Evolutionary conservation across 1,140 invertebrate genomes (phyloP).

Genomic region (Pristionchus pacificus): DNA sequence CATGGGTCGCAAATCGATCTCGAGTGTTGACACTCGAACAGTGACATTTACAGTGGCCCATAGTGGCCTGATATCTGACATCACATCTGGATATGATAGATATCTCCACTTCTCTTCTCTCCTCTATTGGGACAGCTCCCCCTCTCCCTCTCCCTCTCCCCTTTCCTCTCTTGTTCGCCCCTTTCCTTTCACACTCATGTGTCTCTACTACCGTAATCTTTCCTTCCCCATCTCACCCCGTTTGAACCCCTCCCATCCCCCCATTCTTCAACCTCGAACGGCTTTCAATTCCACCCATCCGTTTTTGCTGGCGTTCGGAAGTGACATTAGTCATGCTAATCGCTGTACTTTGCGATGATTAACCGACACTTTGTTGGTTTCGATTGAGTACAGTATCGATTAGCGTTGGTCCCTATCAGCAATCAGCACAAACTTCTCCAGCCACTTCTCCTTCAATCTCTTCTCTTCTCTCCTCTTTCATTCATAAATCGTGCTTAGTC

Average conservation of each 20-base stretch:
- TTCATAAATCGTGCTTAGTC: no score
- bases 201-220: slow-evolving; percentile 12
- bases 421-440: no score
- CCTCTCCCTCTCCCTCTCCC: not conserved
- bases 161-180: slow-evolving; percentile 3
- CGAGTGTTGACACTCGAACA: not conserved
- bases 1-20: slow-evolving; percentile 11
- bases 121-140: no score
- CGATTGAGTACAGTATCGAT: no score
- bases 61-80: not conserved
- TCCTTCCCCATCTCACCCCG: no score
- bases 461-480: no score
- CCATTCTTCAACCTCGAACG: slow-evolving; percentile 9
- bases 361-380: slow-evolving; percentile 8
- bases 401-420: no score
- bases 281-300: not conserved
- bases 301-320: not conserved
- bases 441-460: no score
- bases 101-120: no score
- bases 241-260: not conserved
- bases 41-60: not conserved
- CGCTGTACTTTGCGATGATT: slow-evolving; percentile 4
- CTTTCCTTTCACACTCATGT: not conserved
- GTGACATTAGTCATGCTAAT: slow-evolving; percentile 17
- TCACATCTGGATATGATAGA: slow-evolving; percentile 1